phyloP scores from a whole-genome alignment of 2,888 invertebrate species.

The Junonia oenone region DNA sequence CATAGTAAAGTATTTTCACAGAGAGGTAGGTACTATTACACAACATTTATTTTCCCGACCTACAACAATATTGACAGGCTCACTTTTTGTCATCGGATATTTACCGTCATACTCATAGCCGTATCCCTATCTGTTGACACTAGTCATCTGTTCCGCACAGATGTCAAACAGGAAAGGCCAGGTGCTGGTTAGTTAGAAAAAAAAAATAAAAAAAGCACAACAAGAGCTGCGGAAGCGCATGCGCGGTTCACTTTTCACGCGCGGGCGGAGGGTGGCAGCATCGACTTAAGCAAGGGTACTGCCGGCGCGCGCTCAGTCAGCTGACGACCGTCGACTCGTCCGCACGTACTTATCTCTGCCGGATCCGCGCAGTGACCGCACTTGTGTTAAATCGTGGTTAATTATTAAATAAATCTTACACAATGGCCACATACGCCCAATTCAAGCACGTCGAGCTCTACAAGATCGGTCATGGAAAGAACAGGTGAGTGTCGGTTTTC shows the following conservation, averaged over 20 bases:
- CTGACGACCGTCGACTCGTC: constrained; percentile 57
- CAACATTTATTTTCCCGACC: neutral
- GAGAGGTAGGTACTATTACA: too few species aligned
- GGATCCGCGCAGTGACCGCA: constrained; percentile 38
- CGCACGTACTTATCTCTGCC: constrained; percentile 43
- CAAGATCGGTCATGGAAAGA: constrained; percentile 95
- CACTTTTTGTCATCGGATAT: constrained; percentile 27
- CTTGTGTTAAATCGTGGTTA: constrained; percentile 32
- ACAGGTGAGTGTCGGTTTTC: constrained; percentile 81
- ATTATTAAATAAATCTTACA: constrained; percentile 37
- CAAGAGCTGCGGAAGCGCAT: constrained; percentile 59
- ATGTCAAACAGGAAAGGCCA: constrained; percentile 40
- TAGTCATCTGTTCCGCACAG: constrained; percentile 40
- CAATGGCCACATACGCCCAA: constrained; percentile 94
- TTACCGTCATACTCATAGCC: constrained; percentile 27
- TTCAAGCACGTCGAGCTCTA: constrained; percentile 96
- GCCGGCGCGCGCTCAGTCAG: constrained; percentile 75
- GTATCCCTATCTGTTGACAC: constrained; percentile 37
- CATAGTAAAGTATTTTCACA: neutral
- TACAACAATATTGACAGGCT: constrained; percentile 11
- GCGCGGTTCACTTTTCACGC: constrained; percentile 55
- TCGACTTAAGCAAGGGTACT: constrained; percentile 72
- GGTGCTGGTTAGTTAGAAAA: constrained; percentile 38
- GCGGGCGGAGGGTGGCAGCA: constrained; percentile 72
- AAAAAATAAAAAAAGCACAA: constrained; percentile 35